Evolutionary conservation across 2,888 invertebrate genomes (phyloP).

Genomic region (Lysandra bellargus): DNA sequence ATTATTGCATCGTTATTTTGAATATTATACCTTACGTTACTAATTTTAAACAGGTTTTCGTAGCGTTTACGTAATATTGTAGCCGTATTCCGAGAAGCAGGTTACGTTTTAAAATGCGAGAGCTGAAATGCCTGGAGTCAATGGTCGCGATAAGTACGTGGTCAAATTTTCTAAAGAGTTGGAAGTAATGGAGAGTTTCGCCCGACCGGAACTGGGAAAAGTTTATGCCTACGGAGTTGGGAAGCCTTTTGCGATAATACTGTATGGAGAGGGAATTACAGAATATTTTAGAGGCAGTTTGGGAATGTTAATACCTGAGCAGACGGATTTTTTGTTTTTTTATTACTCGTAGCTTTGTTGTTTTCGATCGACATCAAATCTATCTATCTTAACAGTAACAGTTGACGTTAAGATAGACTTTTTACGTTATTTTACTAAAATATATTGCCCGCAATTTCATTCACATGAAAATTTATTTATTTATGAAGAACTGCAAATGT

Average conservation of each 20-base stretch:
- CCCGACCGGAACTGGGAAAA: slow-evolving; percentile 9
- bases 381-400: no score
- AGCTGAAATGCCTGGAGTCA: slow-evolving; percentile 6
- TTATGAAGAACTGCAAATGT: no score
- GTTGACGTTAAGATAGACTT: no score
- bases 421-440: no score
- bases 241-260: slow-evolving; percentile 7
- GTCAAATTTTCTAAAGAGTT: slow-evolving; percentile 22
- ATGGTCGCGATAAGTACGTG: slow-evolving; percentile 22
- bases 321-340: neutral
- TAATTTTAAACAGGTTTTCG: neutral
- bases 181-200: slow-evolving; percentile 7
- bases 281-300: neutral
- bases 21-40: neutral
- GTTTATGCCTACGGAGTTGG: slow-evolving; percentile 8
- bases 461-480: no score
- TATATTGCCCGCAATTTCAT: no score
- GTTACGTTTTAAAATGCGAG: slow-evolving; percentile 15
- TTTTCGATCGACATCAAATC: no score
- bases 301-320: neutral
- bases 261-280: neutral
- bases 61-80: neutral
- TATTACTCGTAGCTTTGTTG: no score
- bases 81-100: neutral
- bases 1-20: no score